These are phyloP conservation scores for Bubo blakistoni DNA, from an alignment of 2,113 vertebrate species.

Conservation along the genomic window DNA sequence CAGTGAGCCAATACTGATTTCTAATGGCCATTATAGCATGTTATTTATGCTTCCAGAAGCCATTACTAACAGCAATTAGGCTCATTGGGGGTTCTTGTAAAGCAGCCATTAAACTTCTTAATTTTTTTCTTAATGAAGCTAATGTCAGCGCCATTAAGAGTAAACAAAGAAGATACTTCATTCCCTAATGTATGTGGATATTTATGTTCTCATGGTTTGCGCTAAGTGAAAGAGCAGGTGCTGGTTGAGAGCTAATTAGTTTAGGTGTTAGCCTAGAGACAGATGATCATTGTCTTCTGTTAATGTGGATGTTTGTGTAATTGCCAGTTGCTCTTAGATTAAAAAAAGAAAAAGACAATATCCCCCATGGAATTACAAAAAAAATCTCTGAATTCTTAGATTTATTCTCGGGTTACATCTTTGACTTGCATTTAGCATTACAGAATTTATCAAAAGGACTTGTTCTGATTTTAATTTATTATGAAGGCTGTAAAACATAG, in stretches of 20 bases:
- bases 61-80: background rate
- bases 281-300: background rate
- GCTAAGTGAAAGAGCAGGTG: constrained; percentile 49
- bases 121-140: constrained; percentile 55
- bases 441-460: background rate
- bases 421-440: background rate
- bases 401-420: background rate
- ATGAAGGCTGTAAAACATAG: background rate
- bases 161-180: background rate
- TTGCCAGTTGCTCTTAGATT: background rate
- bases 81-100: constrained; percentile 4
- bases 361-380: background rate
- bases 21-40: background rate
- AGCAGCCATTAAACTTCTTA: constrained; percentile 17
- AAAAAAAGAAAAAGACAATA: background rate
- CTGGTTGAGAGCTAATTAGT: background rate
- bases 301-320: background rate
- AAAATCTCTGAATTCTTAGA: background rate
- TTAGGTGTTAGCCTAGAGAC: background rate
- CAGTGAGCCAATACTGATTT: background rate
- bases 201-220: background rate
- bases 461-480: background rate
- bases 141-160: constrained; percentile 9
- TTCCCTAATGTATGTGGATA: background rate
- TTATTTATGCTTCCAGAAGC: background rate